Percentiles rank a stretch among this genome's conserved stretches.
phyloP scores from a whole-genome alignment of 2,113 vertebrate genomes.

The Holacanthus passer region DNA sequence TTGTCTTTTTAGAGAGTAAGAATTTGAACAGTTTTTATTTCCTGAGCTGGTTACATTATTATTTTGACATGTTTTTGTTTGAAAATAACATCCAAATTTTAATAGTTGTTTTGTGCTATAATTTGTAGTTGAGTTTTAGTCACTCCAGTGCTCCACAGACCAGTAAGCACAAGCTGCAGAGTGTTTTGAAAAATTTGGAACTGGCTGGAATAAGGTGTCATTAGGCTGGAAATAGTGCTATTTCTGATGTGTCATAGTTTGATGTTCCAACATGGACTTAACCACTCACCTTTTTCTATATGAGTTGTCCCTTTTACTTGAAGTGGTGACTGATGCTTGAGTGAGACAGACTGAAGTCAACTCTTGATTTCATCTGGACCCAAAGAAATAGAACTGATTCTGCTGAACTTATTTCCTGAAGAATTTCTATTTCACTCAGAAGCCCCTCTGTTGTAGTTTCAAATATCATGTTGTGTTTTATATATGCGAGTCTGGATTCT shows the following conservation, averaged over 20 bases:
- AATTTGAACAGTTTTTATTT: slow-evolving; percentile 42
- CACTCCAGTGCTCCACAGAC: slow-evolving; percentile 2
- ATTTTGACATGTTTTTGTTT: slow-evolving; percentile 39
- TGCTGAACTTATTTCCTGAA: background rate
- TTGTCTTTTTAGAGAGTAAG: slow-evolving; percentile 35
- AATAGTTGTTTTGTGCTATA: background rate
- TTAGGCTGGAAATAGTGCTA: slow-evolving; percentile 13
- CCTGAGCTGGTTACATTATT: slow-evolving; percentile 7
- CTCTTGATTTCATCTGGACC: background rate
- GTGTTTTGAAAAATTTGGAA: slow-evolving; percentile 16
- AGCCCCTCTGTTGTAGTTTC: slow-evolving; percentile 7
- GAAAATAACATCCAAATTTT: slow-evolving; percentile 15
- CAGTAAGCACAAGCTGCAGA: slow-evolving; percentile 42
- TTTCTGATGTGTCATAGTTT: slow-evolving; percentile 40
- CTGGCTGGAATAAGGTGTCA: slow-evolving; percentile 7
- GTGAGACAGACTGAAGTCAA: background rate
- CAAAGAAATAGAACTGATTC: background rate
- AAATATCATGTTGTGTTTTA: slow-evolving; percentile 10
- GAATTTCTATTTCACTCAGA: slow-evolving; percentile 1
- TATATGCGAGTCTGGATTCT: background rate
- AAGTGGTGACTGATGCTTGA: slow-evolving; percentile 50
- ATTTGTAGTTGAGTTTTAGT: slow-evolving; percentile 1
- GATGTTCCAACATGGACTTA: slow-evolving; percentile 18
- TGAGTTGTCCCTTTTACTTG: slow-evolving; percentile 68
- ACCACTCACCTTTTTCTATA: slow-evolving; percentile 31